Evolutionary conservation across 2,797 vertebrate genomes (phyloP).

Genomic region (Fundulus diaphanus): DNA sequence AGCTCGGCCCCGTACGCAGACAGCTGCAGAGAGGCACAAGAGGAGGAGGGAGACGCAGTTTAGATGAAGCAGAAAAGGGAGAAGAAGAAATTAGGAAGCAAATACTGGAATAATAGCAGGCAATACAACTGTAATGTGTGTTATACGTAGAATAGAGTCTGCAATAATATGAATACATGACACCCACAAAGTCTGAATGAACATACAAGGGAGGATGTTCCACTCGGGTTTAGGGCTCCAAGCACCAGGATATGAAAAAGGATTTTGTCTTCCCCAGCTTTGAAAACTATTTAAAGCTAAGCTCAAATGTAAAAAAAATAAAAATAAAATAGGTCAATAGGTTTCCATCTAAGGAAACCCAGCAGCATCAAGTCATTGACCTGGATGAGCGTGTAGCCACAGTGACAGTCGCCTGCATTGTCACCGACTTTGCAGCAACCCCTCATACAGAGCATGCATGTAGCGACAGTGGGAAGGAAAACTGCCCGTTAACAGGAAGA

Average conservation of each 20-base stretch:
- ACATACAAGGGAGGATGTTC: not conserved
- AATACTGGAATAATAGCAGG: not conserved
- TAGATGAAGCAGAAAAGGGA: not conserved
- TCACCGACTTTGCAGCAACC: too few relatives aligned
- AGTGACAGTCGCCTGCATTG: too few relatives aligned
- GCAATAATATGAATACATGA: not conserved
- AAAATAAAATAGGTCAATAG: not conserved
- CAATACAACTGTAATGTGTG: too few relatives aligned
- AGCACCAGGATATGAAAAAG: too few relatives aligned
- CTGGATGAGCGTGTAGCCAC: too few relatives aligned
- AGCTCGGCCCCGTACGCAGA: constrained; percentile 86
- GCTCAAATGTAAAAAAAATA: not conserved
- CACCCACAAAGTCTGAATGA: too few relatives aligned
- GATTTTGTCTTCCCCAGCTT: not conserved
- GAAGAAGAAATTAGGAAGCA: not conserved
- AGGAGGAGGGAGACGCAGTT: constrained; percentile 1
- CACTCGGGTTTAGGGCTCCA: not conserved
- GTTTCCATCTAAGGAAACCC: too few relatives aligned
- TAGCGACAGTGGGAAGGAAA: too few relatives aligned
- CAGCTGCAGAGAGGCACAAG: constrained; percentile 76
- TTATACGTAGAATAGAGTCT: not conserved
- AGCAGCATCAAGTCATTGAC: too few relatives aligned
- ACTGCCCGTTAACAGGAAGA: too few relatives aligned
- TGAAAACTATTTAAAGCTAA: not conserved
- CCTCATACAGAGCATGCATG: too few relatives aligned